Base-by-base conservation (phyloP, 2,888 invertebrate species). In the Lochmaea capreae region DNA sequence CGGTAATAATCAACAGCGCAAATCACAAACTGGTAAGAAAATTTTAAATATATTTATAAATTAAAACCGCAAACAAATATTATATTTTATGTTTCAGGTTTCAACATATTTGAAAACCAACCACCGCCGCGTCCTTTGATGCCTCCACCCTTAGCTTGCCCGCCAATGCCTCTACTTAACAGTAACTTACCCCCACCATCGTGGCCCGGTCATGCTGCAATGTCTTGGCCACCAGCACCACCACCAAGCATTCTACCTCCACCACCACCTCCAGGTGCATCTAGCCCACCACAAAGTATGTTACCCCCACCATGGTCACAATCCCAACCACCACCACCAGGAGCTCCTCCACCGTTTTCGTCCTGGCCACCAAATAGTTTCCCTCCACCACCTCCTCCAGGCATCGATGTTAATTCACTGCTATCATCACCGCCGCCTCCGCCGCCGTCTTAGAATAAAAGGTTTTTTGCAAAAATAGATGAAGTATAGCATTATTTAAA, bases 371-470 rank as follows among this genome's bases (percentile, higher is more conserved):
- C 88, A 39, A 89, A 85, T 46, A 88, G 85, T 69, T 85, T 85
- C 75, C 86, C 87, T 5, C 87, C 87, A 3, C 87, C 87, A 3
- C 87, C 87, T 4, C 87, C 87, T 26, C 90, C 89, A 18, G 90
- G 90, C 14, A 89, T 90, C 66, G 90, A 90, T 80, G 87, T 90
- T 71, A 89, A 88, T 66, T 88, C 88, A 63, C 83, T 93, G 65
- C 83, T 92, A 63, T 90, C 91, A 63, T 92, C 93, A 42, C 93
- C 93, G 3, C 93, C 93, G 6, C 93, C 93, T 14, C 93, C 93
- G 3, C 93, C 93, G 0, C 82, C 84, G 14, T 68, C 75, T 68
- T 76, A 71, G 65, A 58, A 10, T 43, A 26, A 43, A 9, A n/a
- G 16, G 16, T 49, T 46, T 11, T 11, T 46, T 0, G 14, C 46